These are phyloP conservation scores for Pharmacophagus antenor DNA, from an alignment of 2,888 invertebrate species.

Conservation along the genomic window DNA sequence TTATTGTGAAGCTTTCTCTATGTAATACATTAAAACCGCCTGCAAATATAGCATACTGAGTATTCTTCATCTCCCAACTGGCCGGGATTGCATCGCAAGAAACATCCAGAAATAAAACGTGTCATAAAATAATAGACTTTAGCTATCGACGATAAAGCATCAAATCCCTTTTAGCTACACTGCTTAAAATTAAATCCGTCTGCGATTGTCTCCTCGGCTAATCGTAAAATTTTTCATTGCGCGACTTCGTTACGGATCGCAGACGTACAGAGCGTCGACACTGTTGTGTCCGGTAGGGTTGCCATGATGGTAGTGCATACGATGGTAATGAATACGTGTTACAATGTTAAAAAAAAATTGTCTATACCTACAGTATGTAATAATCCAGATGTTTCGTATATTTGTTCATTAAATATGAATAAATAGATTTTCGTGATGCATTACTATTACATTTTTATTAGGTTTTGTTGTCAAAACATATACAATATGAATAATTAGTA, in stretches of 20 bases:
- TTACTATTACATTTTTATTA: too few species aligned
- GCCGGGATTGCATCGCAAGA: slow-evolving; percentile 32
- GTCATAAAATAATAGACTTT: slow-evolving; percentile 35
- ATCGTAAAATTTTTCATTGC: slow-evolving; percentile 60
- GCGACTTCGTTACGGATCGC: slow-evolving; percentile 38
- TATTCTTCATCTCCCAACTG: slow-evolving; percentile 35
- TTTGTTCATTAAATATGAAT: too few species aligned
- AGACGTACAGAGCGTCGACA: slow-evolving; percentile 14
- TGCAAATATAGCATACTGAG: slow-evolving; percentile 36
- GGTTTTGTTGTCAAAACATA: too few species aligned
- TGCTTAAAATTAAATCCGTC: slow-evolving; percentile 59
- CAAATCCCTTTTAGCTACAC: slow-evolving; percentile 25
- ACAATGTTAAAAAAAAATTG: too few species aligned
- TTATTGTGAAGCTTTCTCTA: slow-evolving; percentile 53
- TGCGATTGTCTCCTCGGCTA: slow-evolving; percentile 54
- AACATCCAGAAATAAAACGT: slow-evolving; percentile 33
- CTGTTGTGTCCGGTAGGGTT: slow-evolving; percentile 26
- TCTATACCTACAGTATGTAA: too few species aligned
- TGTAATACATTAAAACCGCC: slow-evolving; percentile 42
- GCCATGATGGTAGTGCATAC: not conserved
- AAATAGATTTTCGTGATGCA: too few species aligned
- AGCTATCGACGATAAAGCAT: slow-evolving; percentile 31
- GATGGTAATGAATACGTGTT: too few species aligned
- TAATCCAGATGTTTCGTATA: too few species aligned
- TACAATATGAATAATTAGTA: too few species aligned